Conservation (phyloP, 2,888 invertebrate species). For the Tholera decimalis region DNA sequence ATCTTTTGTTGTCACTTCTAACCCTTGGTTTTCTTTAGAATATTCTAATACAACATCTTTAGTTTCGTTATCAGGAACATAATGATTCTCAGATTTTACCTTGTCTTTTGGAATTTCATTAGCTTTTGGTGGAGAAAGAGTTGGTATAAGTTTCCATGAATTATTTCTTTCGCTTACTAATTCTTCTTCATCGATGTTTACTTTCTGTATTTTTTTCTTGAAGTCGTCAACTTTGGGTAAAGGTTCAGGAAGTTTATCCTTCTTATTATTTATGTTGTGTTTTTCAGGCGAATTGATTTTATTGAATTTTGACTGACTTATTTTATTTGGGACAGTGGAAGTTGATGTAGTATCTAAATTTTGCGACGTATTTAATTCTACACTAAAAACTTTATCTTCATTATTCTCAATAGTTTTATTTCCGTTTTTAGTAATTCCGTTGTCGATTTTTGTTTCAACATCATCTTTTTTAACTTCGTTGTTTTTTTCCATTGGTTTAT, state of each 20-base stretch:
- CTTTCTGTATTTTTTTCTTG: slow-evolving; percentile 88
- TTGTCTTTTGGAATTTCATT: slow-evolving; percentile 84
- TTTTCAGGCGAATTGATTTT: slow-evolving; percentile 60
- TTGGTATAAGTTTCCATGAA: slow-evolving; percentile 92
- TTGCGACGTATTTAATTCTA: slow-evolving; percentile 41
- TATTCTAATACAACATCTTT: slow-evolving; percentile 85
- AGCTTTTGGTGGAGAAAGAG: slow-evolving; percentile 88
- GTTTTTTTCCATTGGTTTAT: slow-evolving; percentile 22
- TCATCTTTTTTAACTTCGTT: slow-evolving; percentile 21
- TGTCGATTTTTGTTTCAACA: slow-evolving; percentile 17
- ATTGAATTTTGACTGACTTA: slow-evolving; percentile 59
- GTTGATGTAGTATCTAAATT: slow-evolving; percentile 44
- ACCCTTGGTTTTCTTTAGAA: slow-evolving; percentile 92
- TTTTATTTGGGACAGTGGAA: slow-evolving; percentile 43
- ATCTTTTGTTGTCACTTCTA: slow-evolving; percentile 94
- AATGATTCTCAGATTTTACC: slow-evolving; percentile 77
- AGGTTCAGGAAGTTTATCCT: slow-evolving; percentile 69
- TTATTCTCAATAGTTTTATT: slow-evolving; percentile 35
- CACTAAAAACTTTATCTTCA: slow-evolving; percentile 19
- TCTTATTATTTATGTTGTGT: slow-evolving; percentile 58
- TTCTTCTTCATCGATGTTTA: slow-evolving; percentile 87
- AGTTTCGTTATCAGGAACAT: slow-evolving; percentile 72
- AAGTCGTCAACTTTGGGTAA: slow-evolving; percentile 86
- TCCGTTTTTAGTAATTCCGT: slow-evolving; percentile 41
- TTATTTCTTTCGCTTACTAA: slow-evolving; percentile 81